Conservation (phyloP, 2,888 invertebrate species). For the Eupithecia exiguata region DNA sequence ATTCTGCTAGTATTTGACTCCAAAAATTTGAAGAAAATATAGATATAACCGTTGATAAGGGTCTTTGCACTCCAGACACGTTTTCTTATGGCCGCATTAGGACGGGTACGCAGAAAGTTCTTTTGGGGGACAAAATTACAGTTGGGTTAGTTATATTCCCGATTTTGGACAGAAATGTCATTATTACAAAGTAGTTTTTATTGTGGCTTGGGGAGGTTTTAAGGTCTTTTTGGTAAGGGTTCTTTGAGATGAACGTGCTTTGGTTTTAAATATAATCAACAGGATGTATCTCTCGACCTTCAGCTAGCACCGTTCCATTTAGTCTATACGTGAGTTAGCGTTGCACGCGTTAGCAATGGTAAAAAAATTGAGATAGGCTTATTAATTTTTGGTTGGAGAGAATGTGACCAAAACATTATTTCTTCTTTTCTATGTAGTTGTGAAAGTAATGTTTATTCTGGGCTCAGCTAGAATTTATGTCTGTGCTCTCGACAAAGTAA, state of each 20-base stretch:
- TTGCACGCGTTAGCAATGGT: no score
- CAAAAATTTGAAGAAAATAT: neutral
- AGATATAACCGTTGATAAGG: conserved; percentile 14
- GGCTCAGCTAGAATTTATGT: no score
- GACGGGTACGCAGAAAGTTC: conserved; percentile 19
- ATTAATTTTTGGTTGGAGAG: no score
- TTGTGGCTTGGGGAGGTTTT: neutral
- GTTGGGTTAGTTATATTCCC: conserved; percentile 21
- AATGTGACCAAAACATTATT: no score
- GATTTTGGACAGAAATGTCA: conserved; percentile 24
- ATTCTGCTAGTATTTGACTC: neutral
- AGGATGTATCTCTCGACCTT: neutral
- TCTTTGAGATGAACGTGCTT: conserved; percentile 2
- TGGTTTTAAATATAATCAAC: neutral
- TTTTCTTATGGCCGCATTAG: conserved; percentile 24
- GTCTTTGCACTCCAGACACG: conserved; percentile 29
- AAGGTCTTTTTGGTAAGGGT: neutral
- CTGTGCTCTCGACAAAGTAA: no score
- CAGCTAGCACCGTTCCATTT: no score
- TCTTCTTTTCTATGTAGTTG: no score
- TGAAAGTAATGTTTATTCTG: no score
- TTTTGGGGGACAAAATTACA: conserved; percentile 30
- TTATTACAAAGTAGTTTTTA: conserved; percentile 22
- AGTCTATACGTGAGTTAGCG: no score
- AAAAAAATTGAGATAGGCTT: no score